A percentile compares a stretch with the other conserved stretches of the same genome.
Conservation (phyloP, 2,113 vertebrate species). For the Aspiorhynchus laticeps region DNA sequence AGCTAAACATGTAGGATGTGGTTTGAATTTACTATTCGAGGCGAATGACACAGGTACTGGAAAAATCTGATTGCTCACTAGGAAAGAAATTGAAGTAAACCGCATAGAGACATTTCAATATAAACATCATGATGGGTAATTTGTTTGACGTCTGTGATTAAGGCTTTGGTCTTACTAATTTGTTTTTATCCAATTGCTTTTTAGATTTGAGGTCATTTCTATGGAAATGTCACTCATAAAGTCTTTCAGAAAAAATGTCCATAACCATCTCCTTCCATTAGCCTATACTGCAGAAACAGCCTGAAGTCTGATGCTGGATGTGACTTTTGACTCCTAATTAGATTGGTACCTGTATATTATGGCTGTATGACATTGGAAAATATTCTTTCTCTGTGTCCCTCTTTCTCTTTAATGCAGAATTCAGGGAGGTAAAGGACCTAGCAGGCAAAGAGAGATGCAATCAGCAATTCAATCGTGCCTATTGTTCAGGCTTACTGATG, state of each 20-base stretch:
- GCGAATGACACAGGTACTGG: conserved; percentile 12
- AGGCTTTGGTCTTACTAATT: neutral
- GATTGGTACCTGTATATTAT: conserved; percentile 27
- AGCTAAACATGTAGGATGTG: conserved; percentile 11
- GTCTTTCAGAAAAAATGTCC: neutral
- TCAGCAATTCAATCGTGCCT: conserved; percentile 79
- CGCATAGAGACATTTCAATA: neutral
- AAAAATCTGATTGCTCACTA: conserved; percentile 29
- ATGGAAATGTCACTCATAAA: neutral
- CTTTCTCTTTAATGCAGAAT: conserved; percentile 53
- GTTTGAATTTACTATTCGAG: neutral
- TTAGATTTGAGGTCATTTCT: conserved; percentile 52
- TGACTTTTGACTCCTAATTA: conserved; percentile 19
- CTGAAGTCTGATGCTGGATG: neutral
- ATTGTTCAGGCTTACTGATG: conserved; percentile 80
- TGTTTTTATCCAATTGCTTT: neutral
- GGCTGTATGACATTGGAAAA: conserved; percentile 74
- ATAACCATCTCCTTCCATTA: neutral
- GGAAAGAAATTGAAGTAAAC: conserved; percentile 27
- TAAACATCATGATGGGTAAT: neutral
- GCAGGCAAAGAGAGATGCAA: conserved; percentile 80
- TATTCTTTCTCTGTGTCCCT: conserved; percentile 16
- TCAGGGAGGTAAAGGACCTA: conserved; percentile 61
- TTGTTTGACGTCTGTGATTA: conserved; percentile 12
- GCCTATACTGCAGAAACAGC: neutral